phyloP scores from a whole-genome alignment of 2,113 vertebrate genomes.

The Garra rufa region DNA sequence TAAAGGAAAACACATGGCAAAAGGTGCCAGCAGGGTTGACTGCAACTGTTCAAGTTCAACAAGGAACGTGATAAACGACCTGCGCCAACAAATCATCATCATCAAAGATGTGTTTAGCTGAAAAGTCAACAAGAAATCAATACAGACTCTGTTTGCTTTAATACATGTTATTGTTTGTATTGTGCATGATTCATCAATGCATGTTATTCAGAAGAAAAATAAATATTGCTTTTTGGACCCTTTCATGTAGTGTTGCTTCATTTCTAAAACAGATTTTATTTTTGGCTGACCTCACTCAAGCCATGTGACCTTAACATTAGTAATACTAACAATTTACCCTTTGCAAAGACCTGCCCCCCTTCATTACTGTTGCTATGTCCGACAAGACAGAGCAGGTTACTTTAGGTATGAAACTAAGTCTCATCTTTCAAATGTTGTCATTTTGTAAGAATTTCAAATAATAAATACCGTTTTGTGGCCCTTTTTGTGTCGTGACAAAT shows the following conservation, averaged over 20 bases:
- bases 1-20: constrained; percentile 72
- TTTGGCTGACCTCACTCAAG: neutral
- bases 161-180: neutral
- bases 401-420: too few relatives aligned
- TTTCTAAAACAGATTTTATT: neutral
- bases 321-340: neutral
- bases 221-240: neutral
- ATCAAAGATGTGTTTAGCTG: neutral
- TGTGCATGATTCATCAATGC: neutral
- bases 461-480: too few relatives aligned
- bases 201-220: neutral
- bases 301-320: neutral
- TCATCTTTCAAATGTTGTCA: too few relatives aligned
- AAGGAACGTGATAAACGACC: constrained; percentile 23
- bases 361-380: too few relatives aligned
- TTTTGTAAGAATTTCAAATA: too few relatives aligned
- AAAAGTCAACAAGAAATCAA: neutral
- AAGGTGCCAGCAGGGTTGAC: constrained; percentile 8
- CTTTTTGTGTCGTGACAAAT: too few relatives aligned
- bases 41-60: constrained; percentile 32
- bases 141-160: neutral
- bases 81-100: neutral
- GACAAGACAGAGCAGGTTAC: too few relatives aligned
- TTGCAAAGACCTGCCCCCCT: too few relatives aligned
- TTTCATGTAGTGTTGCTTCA: neutral